Evolutionary conservation across 2,113 vertebrate genomes (phyloP).

Genomic region (Thermophis baileyi): DNA sequence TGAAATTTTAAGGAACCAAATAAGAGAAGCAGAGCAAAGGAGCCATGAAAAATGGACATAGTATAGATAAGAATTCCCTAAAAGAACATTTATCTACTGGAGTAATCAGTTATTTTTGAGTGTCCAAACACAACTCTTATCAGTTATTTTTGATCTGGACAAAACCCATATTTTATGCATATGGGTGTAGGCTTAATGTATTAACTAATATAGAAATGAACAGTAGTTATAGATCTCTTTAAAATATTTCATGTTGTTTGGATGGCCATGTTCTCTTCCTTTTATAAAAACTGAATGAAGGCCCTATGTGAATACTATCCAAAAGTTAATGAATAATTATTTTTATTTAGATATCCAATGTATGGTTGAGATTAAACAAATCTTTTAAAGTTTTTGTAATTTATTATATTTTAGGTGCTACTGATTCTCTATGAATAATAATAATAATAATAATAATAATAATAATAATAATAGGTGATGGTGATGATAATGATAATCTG

Average conservation of each 20-base stretch:
- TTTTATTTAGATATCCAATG: neutral
- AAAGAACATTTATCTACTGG: neutral
- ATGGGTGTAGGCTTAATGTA: neutral
- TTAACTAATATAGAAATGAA: neutral
- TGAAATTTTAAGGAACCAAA: neutral
- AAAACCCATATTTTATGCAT: neutral
- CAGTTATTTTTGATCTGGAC: too few species aligned
- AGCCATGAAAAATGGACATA: neutral
- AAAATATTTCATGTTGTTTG: neutral
- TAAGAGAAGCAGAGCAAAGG: neutral
- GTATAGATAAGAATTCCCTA: neutral
- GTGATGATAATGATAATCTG: too few species aligned
- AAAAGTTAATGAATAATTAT: neutral
- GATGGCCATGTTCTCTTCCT: neutral
- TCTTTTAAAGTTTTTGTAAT: neutral
- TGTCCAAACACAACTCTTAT: neutral
- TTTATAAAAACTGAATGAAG: neutral
- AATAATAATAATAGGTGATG: too few species aligned
- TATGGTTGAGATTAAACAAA: neutral
- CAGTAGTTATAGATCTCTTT: neutral
- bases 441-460: neutral
- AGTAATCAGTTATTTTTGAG: neutral
- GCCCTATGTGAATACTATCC: neutral
- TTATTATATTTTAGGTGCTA: neutral
- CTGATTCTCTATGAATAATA: neutral